phyloP scores from a whole-genome alignment of 2,888 invertebrate genomes.

The Drosophila buzzatii region DNA sequence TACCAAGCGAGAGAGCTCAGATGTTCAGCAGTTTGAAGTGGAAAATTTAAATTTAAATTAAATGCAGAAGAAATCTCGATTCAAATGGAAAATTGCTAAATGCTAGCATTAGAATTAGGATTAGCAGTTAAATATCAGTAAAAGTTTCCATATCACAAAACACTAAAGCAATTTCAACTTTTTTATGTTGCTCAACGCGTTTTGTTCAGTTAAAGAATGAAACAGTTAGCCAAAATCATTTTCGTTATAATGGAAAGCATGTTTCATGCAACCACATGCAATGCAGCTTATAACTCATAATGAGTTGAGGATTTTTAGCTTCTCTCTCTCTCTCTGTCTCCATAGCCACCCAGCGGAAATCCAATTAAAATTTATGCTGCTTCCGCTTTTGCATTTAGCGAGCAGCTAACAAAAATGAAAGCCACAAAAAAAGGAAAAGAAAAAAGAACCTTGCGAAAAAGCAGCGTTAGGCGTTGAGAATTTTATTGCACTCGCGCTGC shows the following conservation, averaged over 20 bases:
- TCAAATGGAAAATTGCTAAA: no score
- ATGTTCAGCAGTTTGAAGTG: constrained; percentile 5
- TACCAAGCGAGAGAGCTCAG: neutral
- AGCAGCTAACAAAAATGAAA: constrained; percentile 33
- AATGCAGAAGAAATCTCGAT: no score
- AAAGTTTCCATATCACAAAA: neutral
- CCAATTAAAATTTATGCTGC: constrained; percentile 73
- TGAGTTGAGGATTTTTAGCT: constrained; percentile 39
- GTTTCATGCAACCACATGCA: constrained; percentile 19
- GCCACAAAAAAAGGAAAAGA: constrained; percentile 23
- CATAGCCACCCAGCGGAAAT: constrained; percentile 43
- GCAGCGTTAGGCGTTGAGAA: constrained; percentile 29
- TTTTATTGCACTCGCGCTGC: constrained; percentile 48
- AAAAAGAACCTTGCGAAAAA: constrained; percentile 20
- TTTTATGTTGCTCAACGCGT: neutral
- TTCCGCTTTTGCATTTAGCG: constrained; percentile 55
- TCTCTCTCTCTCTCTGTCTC: neutral
- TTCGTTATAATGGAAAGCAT: constrained; percentile 15
- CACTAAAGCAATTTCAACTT: constrained; percentile 20
- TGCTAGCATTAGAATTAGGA: no score
- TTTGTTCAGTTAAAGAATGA: constrained; percentile 24
- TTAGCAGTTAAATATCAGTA: no score
- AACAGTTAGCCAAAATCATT: constrained; percentile 51
- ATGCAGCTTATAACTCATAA: constrained; percentile 64
- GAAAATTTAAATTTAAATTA: neutral